Evolutionary conservation across 2,113 vertebrate genomes (phyloP).

Genomic region (Myiagra hebetior): DNA sequence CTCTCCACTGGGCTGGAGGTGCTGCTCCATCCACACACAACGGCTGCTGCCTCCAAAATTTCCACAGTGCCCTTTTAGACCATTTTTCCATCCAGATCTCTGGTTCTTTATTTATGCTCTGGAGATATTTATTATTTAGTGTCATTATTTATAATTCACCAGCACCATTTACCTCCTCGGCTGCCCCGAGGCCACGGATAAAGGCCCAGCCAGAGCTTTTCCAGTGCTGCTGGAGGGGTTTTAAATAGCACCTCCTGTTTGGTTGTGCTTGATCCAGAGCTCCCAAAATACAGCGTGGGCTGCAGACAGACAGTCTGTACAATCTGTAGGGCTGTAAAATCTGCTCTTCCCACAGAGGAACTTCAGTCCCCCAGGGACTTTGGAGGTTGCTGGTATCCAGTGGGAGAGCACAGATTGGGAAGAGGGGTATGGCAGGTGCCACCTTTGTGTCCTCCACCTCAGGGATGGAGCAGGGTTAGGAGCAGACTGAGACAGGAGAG

Average conservation of each 20-base stretch:
- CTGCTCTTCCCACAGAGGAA: background rate
- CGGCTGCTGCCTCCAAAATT: fast-evolving
- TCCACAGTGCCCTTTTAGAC: background rate
- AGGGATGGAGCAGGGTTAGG: background rate
- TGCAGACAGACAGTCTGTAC: background rate
- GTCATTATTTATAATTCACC: slow-evolving; percentile 1
- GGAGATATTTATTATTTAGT: slow-evolving; percentile 30
- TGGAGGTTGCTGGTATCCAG: background rate
- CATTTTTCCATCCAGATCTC: background rate
- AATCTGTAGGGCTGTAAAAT: background rate
- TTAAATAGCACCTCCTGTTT: background rate
- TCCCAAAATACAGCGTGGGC: background rate
- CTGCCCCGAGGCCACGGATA: background rate
- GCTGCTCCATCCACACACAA: background rate
- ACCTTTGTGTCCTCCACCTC: background rate
- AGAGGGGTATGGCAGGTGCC: background rate
- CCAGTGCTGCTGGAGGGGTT: background rate
- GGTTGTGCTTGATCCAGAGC: background rate
- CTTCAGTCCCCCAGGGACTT: fast-evolving
- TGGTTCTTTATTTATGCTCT: background rate
- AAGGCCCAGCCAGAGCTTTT: background rate
- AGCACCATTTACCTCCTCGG: background rate
- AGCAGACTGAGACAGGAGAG: background rate
- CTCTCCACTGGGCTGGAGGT: fast-evolving
- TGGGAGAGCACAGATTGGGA: background rate